A percentile compares a stretch with the other conserved stretches of the same genome.
These are phyloP conservation scores for fruit fly (Drosophila melanogaster) DNA, from an alignment of 1,140 invertebrate genomes.

Conservation along the genomic window Release_6_plus_ISO1_MT NT_033777.3:17922501-17923000, in stretches of 20 bases:
- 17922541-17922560: slow-evolving; percentile 59
- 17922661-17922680: not conserved
- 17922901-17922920: not conserved
- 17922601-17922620: slow-evolving; percentile 47
- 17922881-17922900: slow-evolving; percentile 3
- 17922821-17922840: slow-evolving; percentile 8
- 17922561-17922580: slow-evolving; percentile 7
- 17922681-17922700: slow-evolving; percentile 28
- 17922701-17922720: slow-evolving; percentile 14
- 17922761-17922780: slow-evolving; percentile 70
- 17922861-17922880: slow-evolving; percentile 1
- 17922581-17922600: slow-evolving; percentile 29
- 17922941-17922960: too few relatives aligned
- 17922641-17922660: too few relatives aligned
- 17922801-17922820: slow-evolving; percentile 1
- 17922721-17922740: slow-evolving; percentile 52
- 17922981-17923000: not conserved
- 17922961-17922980: not conserved
- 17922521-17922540: slow-evolving; percentile 47
- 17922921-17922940: not conserved
- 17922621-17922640: not conserved
- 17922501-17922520: slow-evolving; percentile 42
- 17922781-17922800: slow-evolving; percentile 13
- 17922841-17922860: slow-evolving; percentile 29
- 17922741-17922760: slow-evolving; percentile 67